phyloP scores from a whole-genome alignment of 2,797 vertebrate species.

The Acrossocheilus fasciatus region DNA sequence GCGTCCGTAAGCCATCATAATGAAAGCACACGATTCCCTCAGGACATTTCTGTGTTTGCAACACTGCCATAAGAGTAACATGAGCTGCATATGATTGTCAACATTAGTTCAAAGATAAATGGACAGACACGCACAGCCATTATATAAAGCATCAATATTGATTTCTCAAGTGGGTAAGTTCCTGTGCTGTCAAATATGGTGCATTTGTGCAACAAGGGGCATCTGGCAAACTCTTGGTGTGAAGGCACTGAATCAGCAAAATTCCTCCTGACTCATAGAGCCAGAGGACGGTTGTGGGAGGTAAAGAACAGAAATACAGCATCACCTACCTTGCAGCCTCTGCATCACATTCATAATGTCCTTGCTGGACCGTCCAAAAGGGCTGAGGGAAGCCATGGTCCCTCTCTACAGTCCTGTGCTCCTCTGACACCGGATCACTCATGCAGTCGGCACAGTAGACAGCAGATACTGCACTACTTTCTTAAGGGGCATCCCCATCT shows the following conservation, averaged over 20 bases:
- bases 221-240: conserved; percentile 64
- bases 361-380: conserved; percentile 73
- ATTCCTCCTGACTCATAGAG: conserved; percentile 55
- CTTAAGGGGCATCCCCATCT: conserved; percentile 69
- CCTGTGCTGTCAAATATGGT: conserved; percentile 9
- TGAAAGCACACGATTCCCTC: conserved; percentile 2
- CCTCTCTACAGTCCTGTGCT: conserved; percentile 44
- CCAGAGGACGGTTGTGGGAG: conserved; percentile 44
- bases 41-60: not conserved
- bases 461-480: conserved; percentile 59
- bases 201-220: conserved; percentile 45
- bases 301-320: conserved; percentile 59
- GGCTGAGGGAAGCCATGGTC: conserved; percentile 85
- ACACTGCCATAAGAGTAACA: not conserved
- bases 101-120: conserved; percentile 15
- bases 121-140: not conserved
- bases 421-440: conserved; percentile 57
- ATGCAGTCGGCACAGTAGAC: conserved; percentile 34
- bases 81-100: conserved; percentile 17
- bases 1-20: not conserved
- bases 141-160: conserved; percentile 8
- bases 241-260: conserved; percentile 76
- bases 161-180: conserved; percentile 31
- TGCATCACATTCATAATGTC: conserved; percentile 97
- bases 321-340: conserved; percentile 90